Evolutionary conservation across 2,797 vertebrate species (phyloP), one percentile per base, ranked within the genome.

Genomic region (Eleutherodactylus coqui): DNA sequence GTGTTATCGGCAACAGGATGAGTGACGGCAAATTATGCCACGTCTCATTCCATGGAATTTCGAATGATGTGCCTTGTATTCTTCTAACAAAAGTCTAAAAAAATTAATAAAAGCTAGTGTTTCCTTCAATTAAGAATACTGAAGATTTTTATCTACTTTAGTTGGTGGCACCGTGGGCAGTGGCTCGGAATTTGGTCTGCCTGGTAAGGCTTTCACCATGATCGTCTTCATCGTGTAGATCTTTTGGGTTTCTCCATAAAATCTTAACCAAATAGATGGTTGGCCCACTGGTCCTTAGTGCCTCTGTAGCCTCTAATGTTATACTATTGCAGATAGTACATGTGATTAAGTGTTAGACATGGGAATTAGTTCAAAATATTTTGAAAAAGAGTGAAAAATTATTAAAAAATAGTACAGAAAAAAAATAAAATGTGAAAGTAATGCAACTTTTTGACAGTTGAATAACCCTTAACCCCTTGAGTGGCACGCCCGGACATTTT

Each of bases 1-100:
- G 80, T 83, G 53, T 86, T 83, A 82, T 83, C 34, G 32, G 75
- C 19, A 72, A 29, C 69, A 62, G 67, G 72, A 78, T 83, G 85
- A 86, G 85, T 83, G 80, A 86, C 82, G 43, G 70, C 36, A 51
- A 75, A 86, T 86, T 83, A 83, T 83, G 85, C 55, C 62, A 69
- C 77, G 72, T 78, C 73, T 83, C 80, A 78, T 49, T 83, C 38
- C 76, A 7, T 69, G 73, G 1, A 43, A 83, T 60, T 45, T 51
- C 69, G 11, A 55, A 21, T 55, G 62, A 77, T 77, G 21, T 60
- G 21, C 43, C 29, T 58, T 32, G 77, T 83, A 21, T 70, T 60
- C 78, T 76, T 9, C 36, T 82, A 27, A 24, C 38, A 41, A 32
- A 43, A 69, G 11, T 29, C 29, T 51, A 70, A 70, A 70, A 70